A percentile compares a stretch with the other conserved stretches of the same genome.
These are phyloP conservation scores for Drosophila siamana DNA, from an alignment of 2,888 invertebrate species.

Conservation along the genomic window DNA sequence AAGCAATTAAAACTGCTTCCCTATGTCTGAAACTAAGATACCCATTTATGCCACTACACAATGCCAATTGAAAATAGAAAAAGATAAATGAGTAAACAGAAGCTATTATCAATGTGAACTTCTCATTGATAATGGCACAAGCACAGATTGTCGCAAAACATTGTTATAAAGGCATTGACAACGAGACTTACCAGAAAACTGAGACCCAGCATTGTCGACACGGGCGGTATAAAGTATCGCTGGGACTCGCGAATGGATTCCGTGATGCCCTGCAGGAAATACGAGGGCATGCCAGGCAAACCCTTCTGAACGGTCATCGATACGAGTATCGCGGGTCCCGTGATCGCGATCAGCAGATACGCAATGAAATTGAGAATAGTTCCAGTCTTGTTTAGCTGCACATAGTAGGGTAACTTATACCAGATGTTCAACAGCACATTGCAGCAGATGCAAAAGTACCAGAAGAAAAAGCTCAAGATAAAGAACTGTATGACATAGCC, in stretches of 20 bases:
- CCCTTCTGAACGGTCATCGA: slow-evolving; percentile 82
- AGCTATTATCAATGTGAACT: slow-evolving; percentile 3
- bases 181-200: slow-evolving; percentile 71
- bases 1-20: not conserved
- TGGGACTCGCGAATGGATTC: slow-evolving; percentile 84
- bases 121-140: not conserved
- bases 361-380: slow-evolving; percentile 70
- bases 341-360: slow-evolving; percentile 75
- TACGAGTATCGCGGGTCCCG: slow-evolving; percentile 81
- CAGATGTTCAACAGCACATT: slow-evolving; percentile 84
- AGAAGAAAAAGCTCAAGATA: slow-evolving; percentile 83
- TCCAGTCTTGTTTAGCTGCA: slow-evolving; percentile 62
- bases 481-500: slow-evolving; percentile 84
- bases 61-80: not conserved
- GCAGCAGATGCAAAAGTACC: slow-evolving; percentile 83
- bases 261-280: slow-evolving; percentile 84
- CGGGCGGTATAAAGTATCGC: slow-evolving; percentile 85
- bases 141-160: not conserved
- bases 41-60: not conserved
- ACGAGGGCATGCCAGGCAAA: slow-evolving; percentile 84
- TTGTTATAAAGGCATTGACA: not conserved
- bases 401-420: slow-evolving; percentile 80
- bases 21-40: not conserved
- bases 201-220: slow-evolving; percentile 76
- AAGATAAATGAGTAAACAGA: slow-evolving; percentile 2